Percentiles rank a stretch among this genome's conserved stretches.
phyloP scores from a whole-genome alignment of 2,888 invertebrate species.

The Chloroclystis v-ata region DNA sequence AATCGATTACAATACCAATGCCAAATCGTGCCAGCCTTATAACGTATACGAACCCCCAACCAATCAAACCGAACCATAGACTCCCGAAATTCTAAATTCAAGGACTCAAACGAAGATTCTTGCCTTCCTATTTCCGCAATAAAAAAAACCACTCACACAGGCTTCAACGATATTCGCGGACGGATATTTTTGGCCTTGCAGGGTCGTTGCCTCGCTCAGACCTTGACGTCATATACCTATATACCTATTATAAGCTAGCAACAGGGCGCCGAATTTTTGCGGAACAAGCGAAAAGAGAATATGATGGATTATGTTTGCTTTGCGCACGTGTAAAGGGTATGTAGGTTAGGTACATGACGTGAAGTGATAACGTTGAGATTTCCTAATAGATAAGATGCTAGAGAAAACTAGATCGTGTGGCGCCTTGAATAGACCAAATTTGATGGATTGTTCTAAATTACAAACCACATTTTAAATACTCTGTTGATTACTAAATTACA shows the following conservation, averaged over 20 bases:
- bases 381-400: neutral
- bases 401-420: no score
- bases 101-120: slow-evolving; percentile 28
- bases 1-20: no score
- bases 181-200: slow-evolving; percentile 55
- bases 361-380: neutral
- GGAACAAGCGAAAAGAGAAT: slow-evolving; percentile 16
- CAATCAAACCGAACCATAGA: neutral
- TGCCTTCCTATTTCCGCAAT: slow-evolving; percentile 30
- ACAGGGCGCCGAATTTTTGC: slow-evolving; percentile 30
- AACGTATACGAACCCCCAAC: neutral
- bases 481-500: no score
- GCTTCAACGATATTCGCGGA: slow-evolving; percentile 34
- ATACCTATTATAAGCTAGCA: slow-evolving; percentile 34
- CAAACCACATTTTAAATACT: no score
- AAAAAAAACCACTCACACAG: slow-evolving; percentile 24
- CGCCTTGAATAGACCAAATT: no score
- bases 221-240: slow-evolving; percentile 47
- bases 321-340: neutral
- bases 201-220: slow-evolving; percentile 54
- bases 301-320: slow-evolving; percentile 2
- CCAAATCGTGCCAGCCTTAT: no score
- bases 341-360: neutral
- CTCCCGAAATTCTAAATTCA: slow-evolving; percentile 27
- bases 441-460: no score